A percentile compares a stretch with the other conserved stretches of the same genome.
These are phyloP conservation scores for Melangyna quadrimaculata DNA, from an alignment of 2,888 invertebrate species.

Conservation along the genomic window DNA sequence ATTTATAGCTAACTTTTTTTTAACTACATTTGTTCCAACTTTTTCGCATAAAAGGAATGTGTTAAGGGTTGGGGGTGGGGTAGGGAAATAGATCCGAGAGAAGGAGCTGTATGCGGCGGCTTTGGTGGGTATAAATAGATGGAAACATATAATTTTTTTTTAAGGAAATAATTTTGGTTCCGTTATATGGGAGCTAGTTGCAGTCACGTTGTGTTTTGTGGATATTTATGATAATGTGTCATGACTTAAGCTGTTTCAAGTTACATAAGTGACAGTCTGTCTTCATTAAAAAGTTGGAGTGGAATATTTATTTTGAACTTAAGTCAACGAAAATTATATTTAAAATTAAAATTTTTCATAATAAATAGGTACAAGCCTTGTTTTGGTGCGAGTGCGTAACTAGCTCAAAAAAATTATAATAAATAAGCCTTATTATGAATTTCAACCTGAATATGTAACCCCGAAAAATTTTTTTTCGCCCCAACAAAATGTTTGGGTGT, in stretches of 20 bases:
- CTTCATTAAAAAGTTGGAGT: neutral
- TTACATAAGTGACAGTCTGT: neutral
- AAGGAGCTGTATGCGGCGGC: neutral
- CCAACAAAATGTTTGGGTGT: too few species aligned
- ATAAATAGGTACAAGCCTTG: too few species aligned
- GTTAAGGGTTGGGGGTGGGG: neutral
- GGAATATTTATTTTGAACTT: neutral
- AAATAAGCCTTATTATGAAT: too few species aligned
- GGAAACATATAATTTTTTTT: neutral
- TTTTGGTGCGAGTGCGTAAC: too few species aligned
- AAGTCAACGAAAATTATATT: too few species aligned
- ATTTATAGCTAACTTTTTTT: conserved; percentile 47
- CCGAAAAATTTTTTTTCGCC: too few species aligned
- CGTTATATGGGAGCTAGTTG: neutral
- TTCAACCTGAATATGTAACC: too few species aligned
- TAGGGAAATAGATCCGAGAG: neutral
- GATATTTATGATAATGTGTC: neutral
- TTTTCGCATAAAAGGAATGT: neutral
- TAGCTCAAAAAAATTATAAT: too few species aligned
- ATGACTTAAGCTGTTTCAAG: neutral
- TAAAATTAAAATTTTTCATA: too few species aligned
- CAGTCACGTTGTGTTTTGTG: neutral
- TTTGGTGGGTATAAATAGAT: neutral
- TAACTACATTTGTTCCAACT: conserved; percentile 15
- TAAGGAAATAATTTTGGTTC: neutral